Evolutionary conservation across 2,797 vertebrate genomes (phyloP).

Genomic region (Meda fulgida): DNA sequence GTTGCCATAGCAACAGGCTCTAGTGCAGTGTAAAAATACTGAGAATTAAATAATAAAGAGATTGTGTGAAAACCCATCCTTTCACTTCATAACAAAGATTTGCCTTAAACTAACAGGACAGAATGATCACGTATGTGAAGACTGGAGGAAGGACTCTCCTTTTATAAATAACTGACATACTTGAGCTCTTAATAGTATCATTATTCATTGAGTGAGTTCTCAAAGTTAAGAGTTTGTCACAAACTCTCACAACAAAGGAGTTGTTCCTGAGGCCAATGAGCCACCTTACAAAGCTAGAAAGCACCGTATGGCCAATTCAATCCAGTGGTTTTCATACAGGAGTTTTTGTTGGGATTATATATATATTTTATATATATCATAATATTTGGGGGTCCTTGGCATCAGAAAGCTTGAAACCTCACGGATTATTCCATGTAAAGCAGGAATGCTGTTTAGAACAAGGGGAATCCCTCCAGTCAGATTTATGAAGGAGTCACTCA

Average conservation of each 20-base stretch:
- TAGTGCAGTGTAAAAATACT: constrained; percentile 51
- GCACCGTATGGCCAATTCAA: not conserved
- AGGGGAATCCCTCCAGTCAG: constrained; percentile 28
- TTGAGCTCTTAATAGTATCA: constrained; percentile 20
- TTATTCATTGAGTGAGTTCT: constrained; percentile 34
- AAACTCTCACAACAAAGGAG: not conserved
- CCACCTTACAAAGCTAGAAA: not conserved
- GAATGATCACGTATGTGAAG: not conserved
- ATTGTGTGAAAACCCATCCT: constrained; percentile 34
- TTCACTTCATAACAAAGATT: constrained; percentile 4
- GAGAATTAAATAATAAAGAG: constrained; percentile 60
- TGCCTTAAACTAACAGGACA: not conserved
- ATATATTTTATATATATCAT: too few species aligned
- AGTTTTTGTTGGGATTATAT: not conserved
- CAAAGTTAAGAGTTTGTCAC: constrained; percentile 29
- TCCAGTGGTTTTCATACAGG: not conserved
- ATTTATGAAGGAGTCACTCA: constrained; percentile 13
- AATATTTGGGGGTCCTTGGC: too few species aligned
- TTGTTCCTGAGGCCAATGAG: not conserved
- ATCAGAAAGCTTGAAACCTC: not conserved
- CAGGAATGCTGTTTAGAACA: not conserved
- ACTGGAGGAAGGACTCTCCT: not conserved
- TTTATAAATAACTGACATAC: constrained; percentile 27
- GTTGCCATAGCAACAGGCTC: constrained; percentile 63
- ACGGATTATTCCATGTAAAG: not conserved